Evolutionary conservation across 2,113 vertebrate species (phyloP), one percentile per base, ranked within the genome.

Genomic region (Bubo bubo): DNA sequence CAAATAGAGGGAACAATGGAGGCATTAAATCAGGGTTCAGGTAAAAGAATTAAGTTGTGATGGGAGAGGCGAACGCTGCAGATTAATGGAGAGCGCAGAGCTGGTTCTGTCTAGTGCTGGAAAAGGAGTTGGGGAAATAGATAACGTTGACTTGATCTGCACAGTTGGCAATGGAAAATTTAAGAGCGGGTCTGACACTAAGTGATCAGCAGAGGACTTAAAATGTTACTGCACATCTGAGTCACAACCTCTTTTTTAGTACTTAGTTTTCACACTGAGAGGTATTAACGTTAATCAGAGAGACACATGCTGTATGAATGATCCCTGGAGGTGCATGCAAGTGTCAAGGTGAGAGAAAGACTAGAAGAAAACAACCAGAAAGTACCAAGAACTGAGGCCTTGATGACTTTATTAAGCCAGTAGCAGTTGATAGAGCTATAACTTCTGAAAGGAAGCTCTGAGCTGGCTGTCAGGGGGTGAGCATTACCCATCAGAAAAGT

Each of bases 321-420:
- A 68, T 95, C 56, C 76, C 79, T 79, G 43, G 52, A 80, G 84
- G 59, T 49, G 55, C 4, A 0, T 5, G 1, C 47, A 43, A 14
- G 37, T 84, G 59, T 80, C 96, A 88, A 88, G 68, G 77, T 83
- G 86, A 92, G 73, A 84, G 75, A 71, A 80, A 66, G n/a, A 56
- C 60, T 75, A 35, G 64, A 91, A 71, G 34, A 84, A 92, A 86
- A 71, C 85, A 67, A 56, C n/a, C 55, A 81, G 86, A 70, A 92
- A 58, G 41, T 71, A 53, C 9, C 0, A 2, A 79, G 56, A 45
- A 45, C 32, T 21, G 60, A 79, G 52, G 10, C 34, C 30, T 86
- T 1, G 0, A 3, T 86, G 58, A 55, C 76, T 74, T 79, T 75
- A 43, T 71, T 32, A 66, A 41, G 30, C 34, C 20, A 52, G 39